These are phyloP conservation scores for Catotricha subobsoleta DNA, from an alignment of 2,888 invertebrate genomes.

Conservation along the genomic window DNA sequence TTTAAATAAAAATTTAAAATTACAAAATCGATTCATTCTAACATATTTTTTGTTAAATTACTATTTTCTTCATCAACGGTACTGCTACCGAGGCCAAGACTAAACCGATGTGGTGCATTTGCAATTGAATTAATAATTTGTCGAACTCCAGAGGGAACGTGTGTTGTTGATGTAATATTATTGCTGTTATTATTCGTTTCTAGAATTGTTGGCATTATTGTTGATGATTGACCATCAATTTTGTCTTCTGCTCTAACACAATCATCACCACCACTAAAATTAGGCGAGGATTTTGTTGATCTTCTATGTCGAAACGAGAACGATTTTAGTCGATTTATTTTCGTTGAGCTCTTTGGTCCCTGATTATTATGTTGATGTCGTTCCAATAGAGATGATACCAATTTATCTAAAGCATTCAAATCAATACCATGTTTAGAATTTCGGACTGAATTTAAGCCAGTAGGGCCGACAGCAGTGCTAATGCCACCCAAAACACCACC, in stretches of 20 bases:
- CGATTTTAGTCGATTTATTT: constrained; percentile 26
- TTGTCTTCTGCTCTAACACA: no score
- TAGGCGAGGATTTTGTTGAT: constrained; percentile 13
- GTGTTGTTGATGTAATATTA: constrained; percentile 14
- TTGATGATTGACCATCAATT: constrained; percentile 5
- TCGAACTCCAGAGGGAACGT: constrained; percentile 18
- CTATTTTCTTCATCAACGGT: constrained; percentile 21
- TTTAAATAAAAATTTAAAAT: background rate
- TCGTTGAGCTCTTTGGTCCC: constrained; percentile 16
- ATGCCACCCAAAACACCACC: background rate
- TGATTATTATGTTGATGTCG: constrained; percentile 17
- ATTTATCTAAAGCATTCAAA: constrained; percentile 42
- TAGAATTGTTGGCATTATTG: constrained; percentile 28
- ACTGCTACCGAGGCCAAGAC: constrained; percentile 12
- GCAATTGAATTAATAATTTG: constrained; percentile 22
- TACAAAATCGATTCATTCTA: constrained; percentile 10
- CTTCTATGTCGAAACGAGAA: constrained; percentile 27
- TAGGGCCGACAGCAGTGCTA: background rate
- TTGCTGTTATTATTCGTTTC: constrained; percentile 17
- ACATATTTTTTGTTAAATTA: constrained; percentile 22
- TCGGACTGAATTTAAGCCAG: constrained; percentile 11
- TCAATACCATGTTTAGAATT: constrained; percentile 35
- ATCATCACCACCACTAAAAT: constrained; percentile 9
- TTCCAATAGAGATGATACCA: constrained; percentile 41
- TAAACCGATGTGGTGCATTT: constrained; percentile 19